Conservation (phyloP, 2,113 vertebrate species). For the Epinephelus lanceolatus region DNA sequence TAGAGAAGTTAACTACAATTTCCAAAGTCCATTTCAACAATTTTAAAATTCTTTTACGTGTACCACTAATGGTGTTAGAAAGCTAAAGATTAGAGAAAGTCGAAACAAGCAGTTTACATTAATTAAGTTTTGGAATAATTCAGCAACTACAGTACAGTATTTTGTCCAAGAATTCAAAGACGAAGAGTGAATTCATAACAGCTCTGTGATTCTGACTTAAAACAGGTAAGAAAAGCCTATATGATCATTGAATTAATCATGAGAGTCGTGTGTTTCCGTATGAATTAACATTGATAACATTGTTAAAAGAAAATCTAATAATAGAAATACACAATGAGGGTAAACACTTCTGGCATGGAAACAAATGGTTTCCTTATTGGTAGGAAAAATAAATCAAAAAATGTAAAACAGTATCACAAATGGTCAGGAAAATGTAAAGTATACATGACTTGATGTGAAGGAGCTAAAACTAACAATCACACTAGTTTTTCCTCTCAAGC, state of each 20-base stretch:
- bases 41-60: not conserved
- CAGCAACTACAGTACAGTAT: no score
- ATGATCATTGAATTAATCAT: not conserved
- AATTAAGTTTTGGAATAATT: no score
- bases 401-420: no score
- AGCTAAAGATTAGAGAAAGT: not conserved
- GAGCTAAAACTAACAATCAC: not conserved
- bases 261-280: not conserved
- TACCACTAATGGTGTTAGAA: not conserved
- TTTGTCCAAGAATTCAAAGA: not conserved
- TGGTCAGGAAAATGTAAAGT: not conserved
- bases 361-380: not conserved
- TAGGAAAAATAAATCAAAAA: not conserved
- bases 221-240: not conserved
- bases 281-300: not conserved
- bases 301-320: not conserved
- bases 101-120: not conserved
- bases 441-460: not conserved
- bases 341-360: not conserved
- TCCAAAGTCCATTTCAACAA: not conserved
- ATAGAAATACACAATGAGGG: not conserved
- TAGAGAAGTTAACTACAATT: not conserved
- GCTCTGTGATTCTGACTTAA: not conserved
- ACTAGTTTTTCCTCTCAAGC: not conserved
- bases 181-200: not conserved